A percentile compares a stretch with the other conserved stretches of the same genome.
Evolutionary conservation across 92 coral and sea anemone genomes (phyloP).

Genomic region (Actinernus sp.): DNA sequence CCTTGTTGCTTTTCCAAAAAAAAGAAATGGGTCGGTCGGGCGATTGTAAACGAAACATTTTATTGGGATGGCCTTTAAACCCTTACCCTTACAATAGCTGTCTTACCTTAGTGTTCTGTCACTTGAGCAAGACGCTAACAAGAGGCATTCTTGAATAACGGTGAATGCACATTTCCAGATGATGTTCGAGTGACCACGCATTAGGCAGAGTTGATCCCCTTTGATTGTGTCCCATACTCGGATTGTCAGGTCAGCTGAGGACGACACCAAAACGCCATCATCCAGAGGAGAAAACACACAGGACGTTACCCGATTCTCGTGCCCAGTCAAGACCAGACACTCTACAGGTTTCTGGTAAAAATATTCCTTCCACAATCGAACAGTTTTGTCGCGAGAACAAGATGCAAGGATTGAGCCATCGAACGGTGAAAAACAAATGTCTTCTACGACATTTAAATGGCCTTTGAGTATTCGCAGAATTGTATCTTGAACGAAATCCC

Average conservation of each 20-base stretch:
- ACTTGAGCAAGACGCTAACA: constrained; percentile 73
- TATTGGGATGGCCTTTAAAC: too few species aligned
- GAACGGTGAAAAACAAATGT: constrained; percentile 64
- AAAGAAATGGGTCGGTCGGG: too few species aligned
- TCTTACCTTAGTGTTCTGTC: constrained; percentile 74
- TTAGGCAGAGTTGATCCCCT: constrained; percentile 17
- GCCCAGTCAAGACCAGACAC: constrained; percentile 44
- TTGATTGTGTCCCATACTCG: constrained; percentile 65
- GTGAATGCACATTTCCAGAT: constrained; percentile 73
- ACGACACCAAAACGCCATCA: constrained; percentile 51
- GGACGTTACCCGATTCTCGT: constrained; percentile 58
- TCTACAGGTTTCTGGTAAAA: constrained; percentile 5
- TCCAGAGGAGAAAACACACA: constrained; percentile 50
- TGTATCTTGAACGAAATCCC: constrained; percentile 55
- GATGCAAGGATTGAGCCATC: constrained; percentile 48
- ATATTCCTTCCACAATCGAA: constrained; percentile 51
- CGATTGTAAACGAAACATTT: too few species aligned
- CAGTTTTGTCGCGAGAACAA: constrained; percentile 61
- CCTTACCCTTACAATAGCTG: too few species aligned
- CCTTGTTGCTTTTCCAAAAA: too few species aligned
- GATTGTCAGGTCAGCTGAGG: constrained; percentile 74
- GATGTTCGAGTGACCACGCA: constrained; percentile 66
- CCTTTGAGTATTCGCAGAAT: constrained; percentile 40
- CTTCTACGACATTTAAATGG: constrained; percentile 68
- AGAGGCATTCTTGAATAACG: constrained; percentile 11